These are phyloP conservation scores for Montipora sp. DNA, from an alignment of 64 coral and sea anemone species.

Conservation along the genomic window DNA sequence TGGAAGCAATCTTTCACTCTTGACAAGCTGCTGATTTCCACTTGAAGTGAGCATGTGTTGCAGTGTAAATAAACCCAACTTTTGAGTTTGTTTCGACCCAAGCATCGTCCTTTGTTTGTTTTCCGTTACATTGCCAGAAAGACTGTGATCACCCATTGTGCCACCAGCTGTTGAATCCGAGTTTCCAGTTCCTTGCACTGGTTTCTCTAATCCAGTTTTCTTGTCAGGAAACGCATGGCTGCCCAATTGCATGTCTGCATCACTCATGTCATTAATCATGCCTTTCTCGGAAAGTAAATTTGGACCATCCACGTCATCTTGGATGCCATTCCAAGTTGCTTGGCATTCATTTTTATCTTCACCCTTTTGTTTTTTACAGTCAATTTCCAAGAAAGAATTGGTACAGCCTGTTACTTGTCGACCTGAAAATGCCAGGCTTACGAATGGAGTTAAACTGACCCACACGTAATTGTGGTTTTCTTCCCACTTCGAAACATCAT, in stretches of 20 bases:
- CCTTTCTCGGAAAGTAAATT: neutral
- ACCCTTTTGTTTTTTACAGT: neutral
- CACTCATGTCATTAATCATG: neutral
- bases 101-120: neutral
- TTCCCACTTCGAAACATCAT: slow-evolving; percentile 73
- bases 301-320: neutral
- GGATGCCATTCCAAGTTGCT: neutral
- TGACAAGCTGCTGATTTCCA: slow-evolving; percentile 77
- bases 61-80: slow-evolving; percentile 78
- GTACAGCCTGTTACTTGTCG: neutral
- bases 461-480: slow-evolving; percentile 94
- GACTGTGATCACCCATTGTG: neutral
- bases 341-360: neutral
- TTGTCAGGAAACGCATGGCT: neutral
- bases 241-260: neutral
- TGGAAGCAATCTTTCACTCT: slow-evolving; percentile 69
- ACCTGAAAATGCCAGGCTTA: slow-evolving; percentile 86
- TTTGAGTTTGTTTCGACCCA: slow-evolving; percentile 66
- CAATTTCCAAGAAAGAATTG: neutral
- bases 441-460: slow-evolving; percentile 90
- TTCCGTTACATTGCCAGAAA: neutral
- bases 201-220: neutral
- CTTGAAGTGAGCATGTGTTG: slow-evolving; percentile 65
- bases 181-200: neutral
- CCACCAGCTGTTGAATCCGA: neutral